phyloP scores from a whole-genome alignment of 2,888 invertebrate species.

The Ptychoptera contaminata region DNA sequence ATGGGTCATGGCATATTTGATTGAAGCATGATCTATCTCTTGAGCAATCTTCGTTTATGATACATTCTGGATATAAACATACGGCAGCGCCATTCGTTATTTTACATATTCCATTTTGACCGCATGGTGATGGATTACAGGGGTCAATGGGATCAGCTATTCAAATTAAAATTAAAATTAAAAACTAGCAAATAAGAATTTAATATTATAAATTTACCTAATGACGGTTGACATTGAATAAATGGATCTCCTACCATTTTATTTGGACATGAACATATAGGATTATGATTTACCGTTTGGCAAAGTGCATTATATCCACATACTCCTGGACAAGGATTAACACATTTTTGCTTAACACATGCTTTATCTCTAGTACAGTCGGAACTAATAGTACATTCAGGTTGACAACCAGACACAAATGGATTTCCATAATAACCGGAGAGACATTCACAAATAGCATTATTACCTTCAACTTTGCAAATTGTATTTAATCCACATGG shows the following conservation, averaged over 20 bases:
- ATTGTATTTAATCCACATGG: conserved; percentile 68
- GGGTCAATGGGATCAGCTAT: conserved; percentile 40
- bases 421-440: conserved; percentile 61
- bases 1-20: conserved; percentile 73
- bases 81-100: conserved; percentile 50
- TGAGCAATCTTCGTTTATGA: conserved; percentile 77
- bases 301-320: conserved; percentile 67
- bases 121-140: conserved; percentile 75
- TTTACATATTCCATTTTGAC: conserved; percentile 65
- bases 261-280: conserved; percentile 65
- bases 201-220: no score
- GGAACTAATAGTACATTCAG: conserved; percentile 68
- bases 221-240: conserved; percentile 40
- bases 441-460: conserved; percentile 57
- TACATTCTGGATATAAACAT: conserved; percentile 74
- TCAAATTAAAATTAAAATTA: no score
- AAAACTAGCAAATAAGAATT: no score
- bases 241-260: conserved; percentile 70
- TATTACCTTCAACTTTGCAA: conserved; percentile 39
- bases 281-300: conserved; percentile 66
- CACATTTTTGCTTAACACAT: conserved; percentile 64
- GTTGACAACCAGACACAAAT: conserved; percentile 49
- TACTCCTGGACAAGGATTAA: conserved; percentile 64
- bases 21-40: conserved; percentile 65
- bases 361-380: conserved; percentile 61